Evolutionary conservation across 2,888 invertebrate genomes (phyloP).

Genomic region (Podabrus alpinus): DNA sequence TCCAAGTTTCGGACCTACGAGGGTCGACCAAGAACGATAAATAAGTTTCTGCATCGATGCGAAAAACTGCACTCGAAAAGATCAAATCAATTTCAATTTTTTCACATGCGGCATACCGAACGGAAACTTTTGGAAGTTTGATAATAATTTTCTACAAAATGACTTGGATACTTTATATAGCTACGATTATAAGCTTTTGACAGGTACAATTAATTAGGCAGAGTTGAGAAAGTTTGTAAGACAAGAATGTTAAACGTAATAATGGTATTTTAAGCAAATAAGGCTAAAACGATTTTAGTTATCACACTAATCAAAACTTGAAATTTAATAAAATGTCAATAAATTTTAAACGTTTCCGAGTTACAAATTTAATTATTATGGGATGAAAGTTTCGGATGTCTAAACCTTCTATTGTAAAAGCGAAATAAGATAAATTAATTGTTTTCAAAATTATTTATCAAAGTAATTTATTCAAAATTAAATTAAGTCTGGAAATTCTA

Average conservation of each 20-base stretch:
- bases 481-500: neutral
- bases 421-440: neutral
- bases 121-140: constrained; percentile 1
- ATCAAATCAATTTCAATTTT: neutral
- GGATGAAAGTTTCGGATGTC: neutral
- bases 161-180: constrained; percentile 31
- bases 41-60: neutral
- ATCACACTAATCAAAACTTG: neutral
- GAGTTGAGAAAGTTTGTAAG: constrained; percentile 22
- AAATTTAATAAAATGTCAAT: neutral
- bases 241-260: constrained; percentile 18
- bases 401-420: neutral
- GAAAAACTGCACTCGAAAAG: neutral
- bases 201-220: constrained; percentile 40
- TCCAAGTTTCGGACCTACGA: neutral
- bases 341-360: neutral
- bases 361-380: neutral
- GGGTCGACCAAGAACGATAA: neutral
- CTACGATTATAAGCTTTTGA: constrained; percentile 40
- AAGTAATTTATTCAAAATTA: neutral
- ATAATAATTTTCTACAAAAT: constrained; percentile 32
- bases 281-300: constrained; percentile 5
- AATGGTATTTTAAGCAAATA: constrained; percentile 20
- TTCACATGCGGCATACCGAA: neutral
- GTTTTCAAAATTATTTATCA: neutral